These are phyloP conservation scores for Eumerus sabulonum DNA, from an alignment of 2,888 invertebrate species.

Conservation along the genomic window DNA sequence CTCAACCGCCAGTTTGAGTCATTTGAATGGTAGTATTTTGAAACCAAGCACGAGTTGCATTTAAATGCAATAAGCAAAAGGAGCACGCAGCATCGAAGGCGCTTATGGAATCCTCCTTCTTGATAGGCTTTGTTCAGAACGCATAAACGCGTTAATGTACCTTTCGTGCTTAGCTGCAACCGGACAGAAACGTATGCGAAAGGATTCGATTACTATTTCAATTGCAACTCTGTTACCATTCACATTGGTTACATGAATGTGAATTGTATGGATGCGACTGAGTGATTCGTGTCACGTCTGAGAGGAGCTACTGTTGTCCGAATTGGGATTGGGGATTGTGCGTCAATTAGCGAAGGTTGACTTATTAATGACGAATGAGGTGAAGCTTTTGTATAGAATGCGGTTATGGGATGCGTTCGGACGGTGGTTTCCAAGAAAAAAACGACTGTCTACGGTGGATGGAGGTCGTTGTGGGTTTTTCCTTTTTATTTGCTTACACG, in stretches of 20 bases:
- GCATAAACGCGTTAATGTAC: constrained; percentile 32
- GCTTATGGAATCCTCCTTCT: constrained; percentile 47
- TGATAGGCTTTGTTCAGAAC: constrained; percentile 27
- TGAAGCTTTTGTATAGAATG: constrained; percentile 39
- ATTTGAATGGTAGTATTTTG: constrained; percentile 25
- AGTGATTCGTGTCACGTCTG: constrained; percentile 62
- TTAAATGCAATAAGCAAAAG: constrained; percentile 45
- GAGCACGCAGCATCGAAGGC: constrained; percentile 23
- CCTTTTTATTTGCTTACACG: too few relatives aligned
- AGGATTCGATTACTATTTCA: constrained; percentile 59
- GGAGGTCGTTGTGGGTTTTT: too few relatives aligned
- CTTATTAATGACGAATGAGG: constrained; percentile 39
- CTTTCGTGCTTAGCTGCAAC: constrained; percentile 37
- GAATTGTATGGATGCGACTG: constrained; percentile 17
- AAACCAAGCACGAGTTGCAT: constrained; percentile 50
- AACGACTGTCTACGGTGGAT: too few relatives aligned
- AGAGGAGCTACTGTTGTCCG: constrained; percentile 46
- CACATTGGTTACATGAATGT: constrained; percentile 55
- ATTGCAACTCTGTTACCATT: constrained; percentile 61
- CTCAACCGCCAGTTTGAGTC: constrained; percentile 44
- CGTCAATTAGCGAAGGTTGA: constrained; percentile 64
- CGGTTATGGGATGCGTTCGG: constrained; percentile 21
- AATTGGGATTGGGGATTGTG: constrained; percentile 52
- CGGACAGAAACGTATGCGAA: constrained; percentile 22
- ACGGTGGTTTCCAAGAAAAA: too few relatives aligned